Evolutionary conservation across 2,113 vertebrate species (phyloP).

Genomic region (Mohoua ochrocephala): DNA sequence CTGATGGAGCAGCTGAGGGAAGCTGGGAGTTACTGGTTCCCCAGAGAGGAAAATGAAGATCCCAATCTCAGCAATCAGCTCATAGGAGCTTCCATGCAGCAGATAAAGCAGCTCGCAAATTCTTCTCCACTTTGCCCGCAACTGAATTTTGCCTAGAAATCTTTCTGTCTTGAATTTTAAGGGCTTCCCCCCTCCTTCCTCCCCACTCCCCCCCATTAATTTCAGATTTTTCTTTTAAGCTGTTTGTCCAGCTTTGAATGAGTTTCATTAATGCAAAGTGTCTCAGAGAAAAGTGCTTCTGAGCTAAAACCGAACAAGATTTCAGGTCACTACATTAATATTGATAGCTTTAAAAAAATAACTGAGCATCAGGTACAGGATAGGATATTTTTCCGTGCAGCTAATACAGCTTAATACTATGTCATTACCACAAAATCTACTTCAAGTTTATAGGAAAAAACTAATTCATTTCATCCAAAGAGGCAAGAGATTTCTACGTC

Average conservation of each 20-base stretch:
- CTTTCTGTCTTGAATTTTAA: background rate
- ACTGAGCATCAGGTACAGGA: background rate
- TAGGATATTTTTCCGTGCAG: background rate
- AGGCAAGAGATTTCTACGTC: background rate
- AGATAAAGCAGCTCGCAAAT: background rate
- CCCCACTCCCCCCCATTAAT: background rate
- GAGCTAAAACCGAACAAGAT: background rate
- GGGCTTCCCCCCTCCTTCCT: fast-evolving
- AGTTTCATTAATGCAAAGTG: background rate
- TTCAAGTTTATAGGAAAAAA: background rate
- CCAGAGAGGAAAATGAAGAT: fast-evolving
- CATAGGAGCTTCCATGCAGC: background rate
- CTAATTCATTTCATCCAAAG: background rate
- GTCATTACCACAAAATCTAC: background rate
- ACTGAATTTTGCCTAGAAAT: background rate
- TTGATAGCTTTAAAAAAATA: background rate
- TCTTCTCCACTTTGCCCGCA: background rate
- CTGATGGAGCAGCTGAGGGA: background rate
- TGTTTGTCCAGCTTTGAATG: background rate
- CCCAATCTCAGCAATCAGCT: background rate
- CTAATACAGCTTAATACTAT: background rate
- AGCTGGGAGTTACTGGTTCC: background rate
- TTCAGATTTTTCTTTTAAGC: background rate
- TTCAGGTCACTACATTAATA: background rate
- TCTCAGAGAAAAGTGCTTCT: background rate